Percentiles rank a stretch among this genome's conserved stretches.
Conservation (phyloP, 2,113 vertebrate species). For the Octodon degus region DNA sequence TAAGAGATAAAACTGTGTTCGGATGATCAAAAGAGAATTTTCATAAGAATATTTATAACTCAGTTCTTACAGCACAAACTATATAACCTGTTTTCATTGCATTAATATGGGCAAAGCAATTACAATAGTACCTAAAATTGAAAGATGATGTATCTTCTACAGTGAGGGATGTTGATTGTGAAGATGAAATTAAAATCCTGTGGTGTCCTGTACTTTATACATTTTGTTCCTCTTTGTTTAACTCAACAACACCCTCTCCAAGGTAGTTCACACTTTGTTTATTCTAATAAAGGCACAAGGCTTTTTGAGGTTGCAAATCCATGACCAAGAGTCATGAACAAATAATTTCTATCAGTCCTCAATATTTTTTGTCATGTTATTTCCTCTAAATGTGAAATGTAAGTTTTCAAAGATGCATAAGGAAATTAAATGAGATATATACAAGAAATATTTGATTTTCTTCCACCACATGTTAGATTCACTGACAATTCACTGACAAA, state of each 20-base stretch:
- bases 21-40: neutral
- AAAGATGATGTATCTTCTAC: neutral
- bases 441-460: constrained; percentile 4
- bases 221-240: neutral
- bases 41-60: neutral
- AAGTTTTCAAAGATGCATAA: constrained; percentile 21
- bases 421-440: constrained; percentile 24
- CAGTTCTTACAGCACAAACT: constrained; percentile 5
- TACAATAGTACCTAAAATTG: neutral
- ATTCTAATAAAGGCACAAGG: neutral
- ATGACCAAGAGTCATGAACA: neutral
- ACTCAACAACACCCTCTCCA: neutral
- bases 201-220: neutral
- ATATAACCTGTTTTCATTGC: neutral
- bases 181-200: neutral
- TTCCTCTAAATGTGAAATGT: constrained; percentile 39
- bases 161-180: neutral
- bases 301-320: neutral
- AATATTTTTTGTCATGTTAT: neutral
- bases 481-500: too few relatives aligned
- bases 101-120: neutral
- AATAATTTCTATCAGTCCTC: neutral
- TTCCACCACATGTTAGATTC: neutral
- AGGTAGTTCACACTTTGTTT: neutral
- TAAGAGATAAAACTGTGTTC: neutral